phyloP scores from a whole-genome alignment of 2,113 vertebrate genomes.

The Nothoprocta perdicaria region DNA sequence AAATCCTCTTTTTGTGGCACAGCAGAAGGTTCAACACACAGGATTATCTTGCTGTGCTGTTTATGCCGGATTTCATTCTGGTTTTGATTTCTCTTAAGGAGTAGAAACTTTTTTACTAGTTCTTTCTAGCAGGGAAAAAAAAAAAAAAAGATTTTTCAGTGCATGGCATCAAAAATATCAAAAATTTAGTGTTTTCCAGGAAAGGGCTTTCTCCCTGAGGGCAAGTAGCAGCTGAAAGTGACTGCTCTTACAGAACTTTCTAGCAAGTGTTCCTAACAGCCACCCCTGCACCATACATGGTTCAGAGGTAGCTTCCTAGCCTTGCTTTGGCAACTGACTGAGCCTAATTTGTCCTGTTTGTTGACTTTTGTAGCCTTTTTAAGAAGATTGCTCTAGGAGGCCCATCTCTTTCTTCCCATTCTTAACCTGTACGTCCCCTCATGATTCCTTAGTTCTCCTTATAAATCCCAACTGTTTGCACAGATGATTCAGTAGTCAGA shows the following conservation, averaged over 20 bases:
- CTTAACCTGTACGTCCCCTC: neutral
- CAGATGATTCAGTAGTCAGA: neutral
- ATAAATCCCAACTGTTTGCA: neutral
- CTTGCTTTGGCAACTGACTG: neutral
- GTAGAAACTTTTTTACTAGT: neutral
- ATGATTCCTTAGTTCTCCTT: neutral
- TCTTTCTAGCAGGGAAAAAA: neutral
- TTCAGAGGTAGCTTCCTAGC: neutral
- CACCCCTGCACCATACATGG: rapidly evolving
- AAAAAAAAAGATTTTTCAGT: neutral
- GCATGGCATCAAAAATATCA: rapidly evolving
- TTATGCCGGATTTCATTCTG: neutral
- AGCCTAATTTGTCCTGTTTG: neutral
- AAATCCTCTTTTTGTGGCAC: neutral
- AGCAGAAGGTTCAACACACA: neutral
- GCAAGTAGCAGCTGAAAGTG: neutral
- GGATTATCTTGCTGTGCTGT: neutral
- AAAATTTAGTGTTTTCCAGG: neutral
- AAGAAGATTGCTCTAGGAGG: neutral
- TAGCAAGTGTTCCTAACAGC: neutral
- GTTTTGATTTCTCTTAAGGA: neutral
- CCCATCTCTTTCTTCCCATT: neutral
- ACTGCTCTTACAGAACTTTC: neutral
- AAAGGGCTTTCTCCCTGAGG: neutral
- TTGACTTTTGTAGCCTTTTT: neutral